phyloP scores from a whole-genome alignment of 1,140 invertebrate genomes.

The Drosophila tristis region DNA sequence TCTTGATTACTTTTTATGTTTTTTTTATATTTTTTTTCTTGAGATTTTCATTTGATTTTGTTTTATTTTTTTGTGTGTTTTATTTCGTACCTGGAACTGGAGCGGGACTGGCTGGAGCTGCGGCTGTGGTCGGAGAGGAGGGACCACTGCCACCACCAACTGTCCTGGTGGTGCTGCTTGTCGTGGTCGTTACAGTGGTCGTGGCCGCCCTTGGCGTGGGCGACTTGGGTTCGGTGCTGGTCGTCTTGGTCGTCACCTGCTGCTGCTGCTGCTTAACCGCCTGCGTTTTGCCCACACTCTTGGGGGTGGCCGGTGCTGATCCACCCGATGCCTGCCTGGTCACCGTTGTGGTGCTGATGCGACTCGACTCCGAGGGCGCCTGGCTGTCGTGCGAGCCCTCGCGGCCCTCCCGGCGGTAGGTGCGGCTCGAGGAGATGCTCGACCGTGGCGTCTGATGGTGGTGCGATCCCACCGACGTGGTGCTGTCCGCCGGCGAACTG shows the following conservation, averaged over 20 bases:
- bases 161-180: constrained; percentile 38
- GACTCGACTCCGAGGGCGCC: constrained; percentile 73
- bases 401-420: constrained; percentile 59
- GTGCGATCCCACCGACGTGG: constrained; percentile 50
- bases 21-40: constrained; percentile 27
- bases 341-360: constrained; percentile 77
- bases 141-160: not conserved
- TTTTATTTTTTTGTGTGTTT: constrained; percentile 40
- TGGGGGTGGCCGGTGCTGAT: constrained; percentile 45
- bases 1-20: constrained; percentile 29
- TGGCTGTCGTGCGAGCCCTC: constrained; percentile 81
- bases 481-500: constrained; percentile 84
- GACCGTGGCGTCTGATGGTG: constrained; percentile 67
- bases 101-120: constrained; percentile 22
- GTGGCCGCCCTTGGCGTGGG: constrained; percentile 38
- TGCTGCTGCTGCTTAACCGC: constrained; percentile 47
- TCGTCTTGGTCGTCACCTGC: constrained; percentile 50
- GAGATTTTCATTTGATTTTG: constrained; percentile 7
- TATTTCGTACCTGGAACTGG: constrained; percentile 81
- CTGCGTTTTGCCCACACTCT: constrained; percentile 59
- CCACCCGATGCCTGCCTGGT: constrained; percentile 50
- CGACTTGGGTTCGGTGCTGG: constrained; percentile 63
- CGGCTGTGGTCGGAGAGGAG: not conserved
- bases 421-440: constrained; percentile 71
- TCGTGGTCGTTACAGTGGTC: constrained; percentile 42